Evolutionary conservation across 2,888 invertebrate genomes (phyloP).

Genomic region (Polydesmus complanatus): DNA sequence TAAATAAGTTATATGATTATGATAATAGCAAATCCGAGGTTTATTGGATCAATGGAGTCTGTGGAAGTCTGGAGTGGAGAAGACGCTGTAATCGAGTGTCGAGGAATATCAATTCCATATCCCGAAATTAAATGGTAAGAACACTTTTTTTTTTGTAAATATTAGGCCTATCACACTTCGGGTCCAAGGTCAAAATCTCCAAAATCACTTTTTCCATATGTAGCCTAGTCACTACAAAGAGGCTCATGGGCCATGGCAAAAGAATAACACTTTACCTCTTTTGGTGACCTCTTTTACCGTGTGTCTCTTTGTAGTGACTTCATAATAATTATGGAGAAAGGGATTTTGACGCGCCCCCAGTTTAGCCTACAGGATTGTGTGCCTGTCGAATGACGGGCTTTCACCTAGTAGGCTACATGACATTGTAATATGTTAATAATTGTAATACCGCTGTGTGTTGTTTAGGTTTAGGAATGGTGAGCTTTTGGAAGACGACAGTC

Average conservation of each 20-base stretch:
- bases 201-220: too few relatives aligned
- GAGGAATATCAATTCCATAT: slow-evolving; percentile 57
- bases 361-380: too few relatives aligned
- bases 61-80: slow-evolving; percentile 41
- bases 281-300: background rate
- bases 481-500: slow-evolving; percentile 17
- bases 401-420: background rate
- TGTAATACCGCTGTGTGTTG: background rate
- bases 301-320: too few relatives aligned
- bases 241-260: background rate
- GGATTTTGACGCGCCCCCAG: too few relatives aligned
- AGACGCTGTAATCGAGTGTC: slow-evolving; percentile 60
- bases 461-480: slow-evolving; percentile 22
- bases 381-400: background rate
- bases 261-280: background rate
- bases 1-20: too few relatives aligned
- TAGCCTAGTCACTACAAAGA: background rate
- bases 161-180: too few relatives aligned
- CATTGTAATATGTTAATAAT: background rate
- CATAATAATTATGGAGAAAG: too few relatives aligned
- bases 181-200: background rate
- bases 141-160: background rate
- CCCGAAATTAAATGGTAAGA: slow-evolving; percentile 28
- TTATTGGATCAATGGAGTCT: slow-evolving; percentile 10
- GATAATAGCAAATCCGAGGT: slow-evolving; percentile 16